Conservation (phyloP, 2,113 vertebrate genomes). For the Scortum barcoo region DNA sequence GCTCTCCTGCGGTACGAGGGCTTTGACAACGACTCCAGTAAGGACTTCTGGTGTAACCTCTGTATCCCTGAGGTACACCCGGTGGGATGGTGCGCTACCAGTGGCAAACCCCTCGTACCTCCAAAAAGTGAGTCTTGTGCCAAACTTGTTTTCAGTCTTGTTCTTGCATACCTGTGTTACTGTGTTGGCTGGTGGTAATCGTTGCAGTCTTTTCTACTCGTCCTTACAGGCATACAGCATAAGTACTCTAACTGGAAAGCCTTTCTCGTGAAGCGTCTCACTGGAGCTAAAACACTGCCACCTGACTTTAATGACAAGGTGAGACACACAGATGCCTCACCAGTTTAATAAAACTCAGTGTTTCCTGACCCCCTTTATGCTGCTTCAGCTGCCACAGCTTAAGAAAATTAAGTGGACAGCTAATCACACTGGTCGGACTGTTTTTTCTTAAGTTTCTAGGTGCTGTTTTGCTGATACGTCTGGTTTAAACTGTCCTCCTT, state of each 20-base stretch:
- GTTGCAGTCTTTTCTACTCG: background rate
- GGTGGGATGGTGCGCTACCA: conserved; percentile 98
- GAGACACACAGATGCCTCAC: conserved; percentile 53
- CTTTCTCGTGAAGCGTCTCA: conserved; percentile 98
- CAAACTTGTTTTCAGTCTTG: background rate
- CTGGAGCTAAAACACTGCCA: conserved; percentile 99
- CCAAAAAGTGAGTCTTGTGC: conserved; percentile 88
- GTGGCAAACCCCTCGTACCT: conserved; percentile 95
- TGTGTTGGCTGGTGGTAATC: background rate
- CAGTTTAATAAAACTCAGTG: background rate
- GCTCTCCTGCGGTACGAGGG: conserved; percentile 96
- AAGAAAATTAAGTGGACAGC: too few species aligned
- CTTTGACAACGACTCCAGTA: conserved; percentile 94
- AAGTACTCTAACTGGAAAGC: conserved; percentile 99
- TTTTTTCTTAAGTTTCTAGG: too few species aligned
- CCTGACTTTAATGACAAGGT: conserved; percentile 96
- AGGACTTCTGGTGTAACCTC: conserved; percentile 97
- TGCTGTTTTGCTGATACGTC: too few species aligned
- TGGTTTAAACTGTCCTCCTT: too few species aligned
- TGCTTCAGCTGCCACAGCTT: too few species aligned
- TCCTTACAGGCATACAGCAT: conserved; percentile 92
- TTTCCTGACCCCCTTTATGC: too few species aligned
- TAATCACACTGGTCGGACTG: too few species aligned
- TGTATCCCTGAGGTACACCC: conserved; percentile 95
- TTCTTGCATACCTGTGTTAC: background rate